Percentiles rank a stretch among this genome's conserved stretches.
phyloP scores from a whole-genome alignment of 2,888 invertebrate species.

The Drosophila borealis region DNA sequence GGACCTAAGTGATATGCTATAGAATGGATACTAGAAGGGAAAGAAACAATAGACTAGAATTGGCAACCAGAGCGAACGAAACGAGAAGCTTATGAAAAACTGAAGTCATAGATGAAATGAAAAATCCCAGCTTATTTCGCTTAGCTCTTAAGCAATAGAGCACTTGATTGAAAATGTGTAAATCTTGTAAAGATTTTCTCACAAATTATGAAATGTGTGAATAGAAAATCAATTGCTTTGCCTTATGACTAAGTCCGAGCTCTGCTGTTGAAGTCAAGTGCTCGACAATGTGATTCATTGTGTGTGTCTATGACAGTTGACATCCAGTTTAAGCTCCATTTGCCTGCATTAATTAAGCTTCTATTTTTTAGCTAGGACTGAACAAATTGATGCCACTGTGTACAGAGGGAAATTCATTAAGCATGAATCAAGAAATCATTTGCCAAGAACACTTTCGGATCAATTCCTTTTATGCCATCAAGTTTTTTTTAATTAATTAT shows the following conservation, averaged over 20 bases:
- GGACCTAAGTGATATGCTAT: too few species aligned
- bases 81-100: not conserved
- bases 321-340: constrained; percentile 53
- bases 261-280: constrained; percentile 7
- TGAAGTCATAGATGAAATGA: not conserved
- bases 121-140: too few species aligned
- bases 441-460: constrained; percentile 53
- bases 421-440: constrained; percentile 51
- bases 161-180: not conserved
- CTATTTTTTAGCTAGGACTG: constrained; percentile 59
- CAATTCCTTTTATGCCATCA: constrained; percentile 46
- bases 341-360: constrained; percentile 71
- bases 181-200: not conserved
- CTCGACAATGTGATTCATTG: constrained; percentile 16
- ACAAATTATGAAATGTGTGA: not conserved
- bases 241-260: not conserved
- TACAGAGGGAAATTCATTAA: constrained; percentile 27
- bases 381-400: constrained; percentile 20
- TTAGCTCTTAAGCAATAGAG: not conserved
- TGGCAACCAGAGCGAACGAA: not conserved
- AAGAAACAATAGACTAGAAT: not conserved
- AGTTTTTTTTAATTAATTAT: constrained; percentile 72
- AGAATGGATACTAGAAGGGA: too few species aligned
- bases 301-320: constrained; percentile 33
- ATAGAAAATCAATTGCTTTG: not conserved